Evolutionary conservation across 2,797 vertebrate species (phyloP).

Genomic region (Malacoraja senta): DNA sequence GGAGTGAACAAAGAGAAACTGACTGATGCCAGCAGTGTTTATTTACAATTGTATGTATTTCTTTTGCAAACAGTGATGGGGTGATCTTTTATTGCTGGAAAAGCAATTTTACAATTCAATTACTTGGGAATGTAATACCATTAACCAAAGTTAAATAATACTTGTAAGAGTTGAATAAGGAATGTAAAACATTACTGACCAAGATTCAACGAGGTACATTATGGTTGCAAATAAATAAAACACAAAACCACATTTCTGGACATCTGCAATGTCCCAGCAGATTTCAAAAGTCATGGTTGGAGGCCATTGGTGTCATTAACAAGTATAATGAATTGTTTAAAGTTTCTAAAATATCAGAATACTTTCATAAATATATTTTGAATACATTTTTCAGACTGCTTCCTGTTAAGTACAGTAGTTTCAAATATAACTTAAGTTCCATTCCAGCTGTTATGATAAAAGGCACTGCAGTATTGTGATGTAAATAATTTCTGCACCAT

Average conservation of each 20-base stretch:
- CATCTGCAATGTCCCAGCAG: not conserved
- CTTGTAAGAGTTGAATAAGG: not conserved
- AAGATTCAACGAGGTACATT: not conserved
- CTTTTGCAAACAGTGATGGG: not conserved
- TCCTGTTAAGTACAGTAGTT: not conserved
- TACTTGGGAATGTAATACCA: not conserved
- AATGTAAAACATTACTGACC: not conserved
- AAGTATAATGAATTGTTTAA: not conserved
- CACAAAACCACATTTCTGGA: not conserved
- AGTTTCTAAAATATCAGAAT: not conserved
- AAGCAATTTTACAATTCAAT: not conserved
- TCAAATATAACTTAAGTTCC: not conserved
- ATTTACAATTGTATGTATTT: not conserved
- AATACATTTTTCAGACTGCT: not conserved
- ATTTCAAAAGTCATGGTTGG: not conserved
- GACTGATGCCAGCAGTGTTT: no score
- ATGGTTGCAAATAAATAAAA: conserved; percentile 1
- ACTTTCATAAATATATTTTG: not conserved
- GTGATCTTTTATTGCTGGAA: not conserved
- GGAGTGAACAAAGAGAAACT: not conserved
- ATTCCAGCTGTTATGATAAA: not conserved
- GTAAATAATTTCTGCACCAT: not conserved
- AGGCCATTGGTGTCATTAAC: not conserved
- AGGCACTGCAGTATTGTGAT: not conserved
- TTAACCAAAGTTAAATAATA: not conserved